Base-by-base conservation (phyloP, 1,140 invertebrate genomes). In the Uloborus diversus region DNA sequence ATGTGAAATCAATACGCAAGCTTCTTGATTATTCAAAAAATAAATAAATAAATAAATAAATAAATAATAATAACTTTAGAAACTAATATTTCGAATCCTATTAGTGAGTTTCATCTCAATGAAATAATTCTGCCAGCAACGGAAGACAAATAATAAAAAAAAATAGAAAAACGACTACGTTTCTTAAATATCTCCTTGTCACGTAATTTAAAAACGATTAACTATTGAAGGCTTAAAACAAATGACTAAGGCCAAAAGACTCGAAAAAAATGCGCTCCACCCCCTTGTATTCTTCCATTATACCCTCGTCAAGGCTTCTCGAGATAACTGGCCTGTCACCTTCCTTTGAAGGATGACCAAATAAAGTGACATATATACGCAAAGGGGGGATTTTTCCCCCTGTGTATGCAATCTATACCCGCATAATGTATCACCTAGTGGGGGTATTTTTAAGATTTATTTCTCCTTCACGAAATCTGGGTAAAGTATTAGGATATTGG, bases 161-260 rank as follows among this genome's bases (percentile, higher is more conserved):
- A n/a, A n/a, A n/a, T n/a, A n/a, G n/a, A n/a, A n/a, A n/a, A n/a
- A n/a, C n/a, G n/a, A n/a, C n/a, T n/a, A n/a, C n/a, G 59, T 20
- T n/a, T 33, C 69, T 32, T 57, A 59, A 59, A 71, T 71, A 71
- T 71, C 69, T 42, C 53, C 69, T 71, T 71, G 69, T 71, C 56
- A 42, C 53, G 69, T 71, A 71, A 71, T 71, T 71, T 71, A 71
- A 71, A 71, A 71, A 71, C 69, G 53, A 71, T 71, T 71, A 71
- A 71, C 61, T 71, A 71, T 71, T 71, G 59, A 71, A 35, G 33
- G 53, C 53, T 59, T 61, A 71, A n/a, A 56, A 71, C 69, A 71
- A 71, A 57, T 42, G 69, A 71, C 69, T 59, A 56, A 56, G 64
- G 69, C 30, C 35, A 71, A 71, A 71, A 56, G 53, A 53, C 61